Evolutionary conservation across 2,113 vertebrate species (phyloP), one percentile per base, ranked within the genome.

Genomic region (Oryzias javanicus): DNA sequence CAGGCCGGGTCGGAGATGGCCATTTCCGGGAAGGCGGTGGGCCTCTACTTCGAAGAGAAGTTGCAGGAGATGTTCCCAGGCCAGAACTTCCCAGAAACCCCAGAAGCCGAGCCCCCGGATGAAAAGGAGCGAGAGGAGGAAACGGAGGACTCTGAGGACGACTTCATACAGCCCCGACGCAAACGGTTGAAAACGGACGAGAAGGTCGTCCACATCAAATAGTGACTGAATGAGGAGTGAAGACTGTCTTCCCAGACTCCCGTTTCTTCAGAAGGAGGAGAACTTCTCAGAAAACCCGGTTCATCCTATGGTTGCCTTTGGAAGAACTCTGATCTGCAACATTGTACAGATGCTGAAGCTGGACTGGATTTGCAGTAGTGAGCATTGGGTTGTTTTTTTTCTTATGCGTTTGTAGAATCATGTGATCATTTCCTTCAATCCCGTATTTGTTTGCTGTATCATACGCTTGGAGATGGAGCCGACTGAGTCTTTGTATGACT

Each of bases 1-100:
- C 94, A 99, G 97, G 94, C 87, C 82, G 96, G 97, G 89, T 98
- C 97, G 25, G 97, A 99, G 94, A 96, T 98, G 92, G 97, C 95
- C 8, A 92, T 96, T 90, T 95, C 95, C 57, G 97, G 97, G 74
- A 96, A 95, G 84, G 93, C 95, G 67, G 94, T 99, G 85, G 92
- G 94, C 66, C 83, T 95, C 71, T 94, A 93, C 91, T 99, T 98
- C 85, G 97, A 99, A 91, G 95, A 97, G 87, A 97, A 95, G 91
- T 90, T 99, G 90, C 86, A 86, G 90, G 91, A 93, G 91, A 91
- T 95, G 70, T 99, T 96, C 89, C 93, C 95, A 27, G 95, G 94
- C 80, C 94, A 95, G 89, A 96, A 78, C 90, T 99, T 99, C 91
- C 94, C 94, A 16, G 92, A 93, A 58, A 88, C 89, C 63, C 89